Conservation (phyloP, 2,888 invertebrate species). For the Clistopyga incitator region DNA sequence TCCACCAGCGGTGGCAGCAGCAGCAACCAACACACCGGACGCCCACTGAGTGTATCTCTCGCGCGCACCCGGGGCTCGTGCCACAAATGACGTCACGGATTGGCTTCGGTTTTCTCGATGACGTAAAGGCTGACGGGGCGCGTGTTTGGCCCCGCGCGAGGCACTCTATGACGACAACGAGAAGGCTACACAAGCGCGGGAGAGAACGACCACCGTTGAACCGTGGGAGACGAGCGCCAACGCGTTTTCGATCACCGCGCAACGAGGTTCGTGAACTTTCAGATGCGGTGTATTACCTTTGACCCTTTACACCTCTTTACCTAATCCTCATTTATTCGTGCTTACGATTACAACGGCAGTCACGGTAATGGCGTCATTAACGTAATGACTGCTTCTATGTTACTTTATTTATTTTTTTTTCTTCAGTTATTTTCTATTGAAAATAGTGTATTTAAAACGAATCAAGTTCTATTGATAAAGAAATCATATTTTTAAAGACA, state of each 20-base stretch:
- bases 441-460: too few species aligned
- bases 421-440: too few species aligned
- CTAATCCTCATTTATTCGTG: neutral
- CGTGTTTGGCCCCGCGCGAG: conserved; percentile 36
- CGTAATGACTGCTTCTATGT: too few species aligned
- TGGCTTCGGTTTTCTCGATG: conserved; percentile 64
- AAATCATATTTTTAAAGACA: too few species aligned
- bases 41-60: conserved; percentile 24
- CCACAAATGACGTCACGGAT: conserved; percentile 63
- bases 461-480: too few species aligned
- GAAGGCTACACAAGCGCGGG: conserved; percentile 15
- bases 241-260: neutral
- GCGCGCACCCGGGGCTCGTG: conserved; percentile 50
- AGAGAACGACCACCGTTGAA: conserved; percentile 3
- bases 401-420: too few species aligned
- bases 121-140: conserved; percentile 60
- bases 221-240: neutral
- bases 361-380: too few species aligned
- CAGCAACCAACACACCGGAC: conserved; percentile 21
- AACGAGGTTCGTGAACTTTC: conserved; percentile 26
- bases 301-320: neutral
- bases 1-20: conserved; percentile 31
- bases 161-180: conserved; percentile 22
- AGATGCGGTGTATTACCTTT: neutral
- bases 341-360: neutral